Evolutionary conservation across 2,797 vertebrate genomes (phyloP), one percentile per base, ranked within the genome.

Genomic region (Urocyon cinereoargenteus): DNA sequence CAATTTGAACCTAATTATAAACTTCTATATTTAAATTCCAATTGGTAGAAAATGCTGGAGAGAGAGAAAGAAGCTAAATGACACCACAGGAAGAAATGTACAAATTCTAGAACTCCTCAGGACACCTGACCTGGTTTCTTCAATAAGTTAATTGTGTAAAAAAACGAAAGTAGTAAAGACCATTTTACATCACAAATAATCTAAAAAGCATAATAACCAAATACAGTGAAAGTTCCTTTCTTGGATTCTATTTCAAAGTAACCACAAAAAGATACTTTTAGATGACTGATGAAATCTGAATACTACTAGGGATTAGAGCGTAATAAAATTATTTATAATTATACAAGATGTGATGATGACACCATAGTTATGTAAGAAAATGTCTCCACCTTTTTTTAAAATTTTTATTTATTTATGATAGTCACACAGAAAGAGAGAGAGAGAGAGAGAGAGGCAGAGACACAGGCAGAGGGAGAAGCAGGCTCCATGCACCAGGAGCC

Each of bases 311-410:
- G 77, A 88, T 68, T 70, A 78, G 15, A 26, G 34, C 31, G 77
- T 77, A 51, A 51, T 82, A 51, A 75, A 91, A 68, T 78, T 36
- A 88, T 40, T 51, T 55, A 49, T 31, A 66, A 61, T 51, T 87
- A 34, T 5, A 11, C n/a, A 85, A 62, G 28, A 75, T 81, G 24
- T 86, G 10, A 34, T 64, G 84, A 89, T 66, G 73, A 11, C 22
- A 90, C 72, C 62, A 34, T 53, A 19, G n/a, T 64, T 89, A 70
- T 28, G 11, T 55, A 72, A 82, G 55, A 94, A 96, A 90, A 72
- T 24, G 31, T n/a, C 18, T 81, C n/a, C 2, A 13, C 9, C 14
- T n/a, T 72, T 85, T 79, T 24, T 31, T n/a, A n/a, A n/a, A n/a
- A n/a, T n/a, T n/a, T n/a, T n/a, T n/a, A n/a, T n/a, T n/a, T n/a